Percentiles rank a stretch among this genome's conserved stretches.
These are phyloP conservation scores for Chrysopa pallens DNA, from an alignment of 1,140 invertebrate genomes.

Conservation along the genomic window DNA sequence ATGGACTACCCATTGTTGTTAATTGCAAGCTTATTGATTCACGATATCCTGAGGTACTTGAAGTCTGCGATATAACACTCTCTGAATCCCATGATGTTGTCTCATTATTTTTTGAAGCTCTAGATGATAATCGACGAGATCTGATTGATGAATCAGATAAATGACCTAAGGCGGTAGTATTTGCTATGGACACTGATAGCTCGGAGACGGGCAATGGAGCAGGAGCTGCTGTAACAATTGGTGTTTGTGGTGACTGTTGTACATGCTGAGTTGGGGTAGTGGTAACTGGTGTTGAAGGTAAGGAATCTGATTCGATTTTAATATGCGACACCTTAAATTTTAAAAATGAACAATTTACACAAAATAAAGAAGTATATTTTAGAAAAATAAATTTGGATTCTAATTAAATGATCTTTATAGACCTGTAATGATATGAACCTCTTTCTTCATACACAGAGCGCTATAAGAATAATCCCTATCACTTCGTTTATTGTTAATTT, in stretches of 20 bases:
- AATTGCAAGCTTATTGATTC: constrained; percentile 19
- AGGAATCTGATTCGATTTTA: constrained; percentile 23
- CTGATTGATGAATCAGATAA: constrained; percentile 2
- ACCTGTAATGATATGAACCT: too few species aligned
- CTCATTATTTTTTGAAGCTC: constrained; percentile 11
- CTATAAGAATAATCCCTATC: too few species aligned
- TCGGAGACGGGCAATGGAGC: constrained; percentile 1
- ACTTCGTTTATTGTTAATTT: too few species aligned
- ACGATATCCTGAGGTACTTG: constrained; percentile 63
- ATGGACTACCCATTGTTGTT: constrained; percentile 2
- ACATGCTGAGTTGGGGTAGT: constrained; percentile 13
- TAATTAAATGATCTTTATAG: too few species aligned
- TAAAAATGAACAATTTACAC: constrained; percentile 2
- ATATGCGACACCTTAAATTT: constrained; percentile 18
- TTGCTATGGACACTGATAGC: constrained; percentile 2
- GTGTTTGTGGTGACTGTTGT: neutral
- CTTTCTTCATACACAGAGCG: too few species aligned
- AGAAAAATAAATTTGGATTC: too few species aligned
- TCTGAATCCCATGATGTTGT: constrained; percentile 58
- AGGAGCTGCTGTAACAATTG: constrained; percentile 4
- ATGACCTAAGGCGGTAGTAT: constrained; percentile 4
- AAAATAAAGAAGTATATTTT: too few species aligned
- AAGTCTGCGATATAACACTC: constrained; percentile 45
- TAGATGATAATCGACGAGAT: neutral
- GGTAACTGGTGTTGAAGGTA: constrained; percentile 15